Evolutionary conservation across 2,888 invertebrate genomes (phyloP).

Genomic region (Heteromurus nitidus): DNA sequence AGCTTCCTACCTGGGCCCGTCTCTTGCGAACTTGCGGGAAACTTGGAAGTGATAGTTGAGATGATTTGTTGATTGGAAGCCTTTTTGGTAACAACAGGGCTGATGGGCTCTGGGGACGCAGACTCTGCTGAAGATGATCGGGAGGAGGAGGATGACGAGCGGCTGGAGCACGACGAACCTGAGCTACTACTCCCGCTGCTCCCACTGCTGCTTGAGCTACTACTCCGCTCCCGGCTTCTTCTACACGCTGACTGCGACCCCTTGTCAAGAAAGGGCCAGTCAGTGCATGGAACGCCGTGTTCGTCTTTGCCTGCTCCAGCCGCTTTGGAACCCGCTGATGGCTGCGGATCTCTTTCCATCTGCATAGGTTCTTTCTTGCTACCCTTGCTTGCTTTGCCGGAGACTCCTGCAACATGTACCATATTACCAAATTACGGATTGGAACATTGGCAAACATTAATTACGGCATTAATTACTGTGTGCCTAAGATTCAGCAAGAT

Average conservation of each 20-base stretch:
- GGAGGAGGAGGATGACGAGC: conserved; percentile 70
- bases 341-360: conserved; percentile 8
- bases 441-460: neutral
- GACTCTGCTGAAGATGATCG: conserved; percentile 70
- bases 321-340: conserved; percentile 1
- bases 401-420: neutral
- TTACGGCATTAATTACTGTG: too few relatives aligned
- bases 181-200: conserved; percentile 71
- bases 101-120: conserved; percentile 73
- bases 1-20: conserved; percentile 86
- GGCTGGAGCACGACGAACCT: conserved; percentile 71
- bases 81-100: conserved; percentile 54
- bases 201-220: conserved; percentile 78
- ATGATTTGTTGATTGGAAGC: conserved; percentile 66
- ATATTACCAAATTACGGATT: conserved; percentile 2
- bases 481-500: too few relatives aligned
- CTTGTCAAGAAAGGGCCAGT: conserved; percentile 87
- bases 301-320: conserved; percentile 23
- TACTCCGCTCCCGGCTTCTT: conserved; percentile 76
- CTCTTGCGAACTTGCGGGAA: conserved; percentile 43
- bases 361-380: conserved; percentile 4
- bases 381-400: conserved; percentile 14
- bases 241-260: conserved; percentile 80
- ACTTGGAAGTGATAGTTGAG: conserved; percentile 34
- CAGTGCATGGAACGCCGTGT: conserved; percentile 74